phyloP scores from a whole-genome alignment of 2,888 invertebrate species.

The Agrotis clavis region DNA sequence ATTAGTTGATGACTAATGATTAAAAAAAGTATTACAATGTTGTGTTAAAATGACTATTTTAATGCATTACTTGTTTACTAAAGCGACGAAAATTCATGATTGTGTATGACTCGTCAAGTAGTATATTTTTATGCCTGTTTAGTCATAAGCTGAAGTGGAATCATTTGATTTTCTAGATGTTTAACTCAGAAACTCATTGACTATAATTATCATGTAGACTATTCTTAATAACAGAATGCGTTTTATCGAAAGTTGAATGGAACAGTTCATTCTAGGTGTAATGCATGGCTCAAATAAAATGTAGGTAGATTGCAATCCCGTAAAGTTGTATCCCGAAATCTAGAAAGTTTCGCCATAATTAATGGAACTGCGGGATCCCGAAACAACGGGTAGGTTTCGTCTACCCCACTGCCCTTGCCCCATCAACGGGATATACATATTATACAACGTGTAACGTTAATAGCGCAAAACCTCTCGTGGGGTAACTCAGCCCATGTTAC shows the following conservation, averaged over 20 bases:
- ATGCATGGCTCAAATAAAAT: conserved; percentile 19
- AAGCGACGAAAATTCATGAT: conserved; percentile 10
- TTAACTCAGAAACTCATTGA: conserved; percentile 17
- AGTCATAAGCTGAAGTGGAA: conserved; percentile 28
- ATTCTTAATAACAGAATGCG: conserved; percentile 29
- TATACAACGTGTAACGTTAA: too few relatives aligned
- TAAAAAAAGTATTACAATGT: conserved; percentile 8
- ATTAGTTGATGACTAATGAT: conserved; percentile 19
- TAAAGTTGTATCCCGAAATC: too few relatives aligned
- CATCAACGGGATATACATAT: too few relatives aligned
- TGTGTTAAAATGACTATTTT: conserved; percentile 24
- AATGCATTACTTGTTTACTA: conserved; percentile 24
- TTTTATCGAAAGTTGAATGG: conserved; percentile 51
- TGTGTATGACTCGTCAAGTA: conserved; percentile 41
- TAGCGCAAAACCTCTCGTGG: too few relatives aligned
- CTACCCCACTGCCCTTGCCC: too few relatives aligned
- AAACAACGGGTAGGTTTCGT: too few relatives aligned
- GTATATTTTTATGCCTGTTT: conserved; percentile 12
- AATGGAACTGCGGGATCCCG: too few relatives aligned
- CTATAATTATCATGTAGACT: conserved; percentile 5
- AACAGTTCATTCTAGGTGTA: conserved; percentile 18
- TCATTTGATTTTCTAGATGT: conserved; percentile 25
- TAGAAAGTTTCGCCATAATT: too few relatives aligned
- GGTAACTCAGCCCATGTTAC: too few relatives aligned
- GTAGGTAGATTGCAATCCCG: too few relatives aligned